phyloP scores from a whole-genome alignment of 1,140 invertebrate genomes.

The Macrocentrus cingulum region DNA sequence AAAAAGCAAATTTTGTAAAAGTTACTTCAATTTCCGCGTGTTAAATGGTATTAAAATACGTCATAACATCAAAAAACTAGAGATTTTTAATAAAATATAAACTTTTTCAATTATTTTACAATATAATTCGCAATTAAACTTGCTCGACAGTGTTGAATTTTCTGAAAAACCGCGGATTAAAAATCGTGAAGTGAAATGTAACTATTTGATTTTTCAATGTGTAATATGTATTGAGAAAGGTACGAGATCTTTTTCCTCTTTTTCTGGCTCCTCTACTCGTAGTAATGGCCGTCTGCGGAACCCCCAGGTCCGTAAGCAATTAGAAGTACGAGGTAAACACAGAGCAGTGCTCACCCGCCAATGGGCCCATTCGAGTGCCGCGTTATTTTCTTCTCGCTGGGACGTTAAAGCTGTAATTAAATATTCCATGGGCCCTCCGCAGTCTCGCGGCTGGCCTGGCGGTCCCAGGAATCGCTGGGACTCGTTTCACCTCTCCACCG shows the following conservation, averaged over 20 bases:
- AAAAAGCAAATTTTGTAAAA: too few species aligned
- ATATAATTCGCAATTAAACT: too few species aligned
- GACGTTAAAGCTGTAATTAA: slow-evolving; percentile 49
- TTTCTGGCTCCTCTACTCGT: background rate
- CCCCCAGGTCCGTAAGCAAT: slow-evolving; percentile 40
- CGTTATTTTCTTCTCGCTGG: slow-evolving; percentile 46
- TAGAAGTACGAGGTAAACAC: slow-evolving; percentile 58
- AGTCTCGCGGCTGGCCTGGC: slow-evolving; percentile 7
- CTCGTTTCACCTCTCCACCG: slow-evolving; percentile 18
- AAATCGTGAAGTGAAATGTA: too few species aligned
- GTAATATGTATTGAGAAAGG: slow-evolving; percentile 26
- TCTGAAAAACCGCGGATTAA: too few species aligned
- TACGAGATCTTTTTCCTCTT: slow-evolving; percentile 34
- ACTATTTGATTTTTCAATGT: too few species aligned
- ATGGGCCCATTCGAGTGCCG: slow-evolving; percentile 36
- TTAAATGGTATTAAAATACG: too few species aligned
- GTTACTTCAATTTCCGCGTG: too few species aligned
- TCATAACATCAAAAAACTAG: too few species aligned
- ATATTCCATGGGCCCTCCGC: slow-evolving; percentile 39
- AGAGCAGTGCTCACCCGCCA: slow-evolving; percentile 36
- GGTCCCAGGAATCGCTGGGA: slow-evolving; percentile 17
- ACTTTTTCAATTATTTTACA: too few species aligned
- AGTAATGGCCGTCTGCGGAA: slow-evolving; percentile 44
- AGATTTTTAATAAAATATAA: too few species aligned
- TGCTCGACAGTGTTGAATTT: too few species aligned